Base-by-base conservation (phyloP, 2,888 invertebrate species). In the Melangyna quadrimaculata region DNA sequence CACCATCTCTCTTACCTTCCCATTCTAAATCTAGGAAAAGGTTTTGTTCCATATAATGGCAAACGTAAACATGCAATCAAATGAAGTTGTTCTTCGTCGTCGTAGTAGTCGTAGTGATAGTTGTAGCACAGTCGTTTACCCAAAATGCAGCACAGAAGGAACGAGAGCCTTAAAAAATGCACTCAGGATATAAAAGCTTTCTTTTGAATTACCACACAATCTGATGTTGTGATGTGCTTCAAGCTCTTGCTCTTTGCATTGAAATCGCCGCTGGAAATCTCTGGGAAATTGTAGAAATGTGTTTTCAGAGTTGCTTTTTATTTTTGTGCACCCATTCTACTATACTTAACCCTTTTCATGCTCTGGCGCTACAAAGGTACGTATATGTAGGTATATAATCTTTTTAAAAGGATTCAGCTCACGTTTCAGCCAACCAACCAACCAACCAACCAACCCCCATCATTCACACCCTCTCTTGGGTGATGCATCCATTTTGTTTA, bases 131-230 rank as follows among this genome's bases (percentile, higher is more conserved):
- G 51, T 51, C 27, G 51, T 43, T 24, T 61, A 37, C 3, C 40
- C 40, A 6, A 59, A 67, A 67, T 40, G 32, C 24, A 53, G n/a
- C 29, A 51, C 22, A 51, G 55, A 24, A 67, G 35, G 63, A 57
- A 32, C 12, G 67, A 57, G 35, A 61, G 27, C 55, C 75, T 77
- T 63, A 72, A 86, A n/a, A 86, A 86, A 86, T 86, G 86, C 86
- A 86, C 86, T 86, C 70, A 81, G 81, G 81, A 78, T 73, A 81
- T 81, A 81, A 86, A 81, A 78, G 86, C 77, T 78, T 81, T 81
- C 86, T 78, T 81, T 80, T 75, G 84, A 80, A 81, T 78, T 77
- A 73, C 81, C 81, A 78, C 84, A 81, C 84, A 80, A 77, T 72
- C 63, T 27, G 70, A 45, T 45, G 59, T 32, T 78, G 57, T 35